Evolutionary conservation across 2,113 vertebrate species (phyloP).

Genomic region (Boulengerochromis microlepis): DNA sequence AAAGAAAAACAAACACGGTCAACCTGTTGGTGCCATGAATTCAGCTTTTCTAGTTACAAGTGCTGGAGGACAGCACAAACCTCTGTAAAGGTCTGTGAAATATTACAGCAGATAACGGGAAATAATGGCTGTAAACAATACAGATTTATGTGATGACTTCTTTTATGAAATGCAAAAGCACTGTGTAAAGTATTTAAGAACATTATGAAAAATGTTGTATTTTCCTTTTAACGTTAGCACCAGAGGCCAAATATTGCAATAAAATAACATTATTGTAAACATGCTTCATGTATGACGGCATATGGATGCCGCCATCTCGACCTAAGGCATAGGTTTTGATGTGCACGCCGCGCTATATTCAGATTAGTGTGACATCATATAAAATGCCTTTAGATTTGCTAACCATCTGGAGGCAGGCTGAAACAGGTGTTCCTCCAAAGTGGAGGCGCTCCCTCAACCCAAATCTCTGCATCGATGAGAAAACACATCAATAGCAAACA

Average conservation of each 20-base stretch:
- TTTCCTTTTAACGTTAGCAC: background rate
- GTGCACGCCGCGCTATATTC: conserved; percentile 41
- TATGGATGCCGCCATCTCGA: conserved; percentile 22
- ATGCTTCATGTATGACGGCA: conserved; percentile 25
- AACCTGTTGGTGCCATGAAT: background rate
- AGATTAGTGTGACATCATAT: conserved; percentile 66
- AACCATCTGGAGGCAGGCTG: conserved; percentile 62
- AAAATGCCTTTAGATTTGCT: conserved; percentile 60
- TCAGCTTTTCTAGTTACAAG: background rate
- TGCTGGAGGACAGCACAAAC: background rate
- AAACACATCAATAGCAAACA: conserved; percentile 43
- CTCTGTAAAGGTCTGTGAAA: background rate
- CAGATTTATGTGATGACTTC: background rate
- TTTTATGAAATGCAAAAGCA: background rate
- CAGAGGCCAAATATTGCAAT: background rate
- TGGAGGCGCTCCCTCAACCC: conserved; percentile 49
- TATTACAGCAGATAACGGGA: background rate
- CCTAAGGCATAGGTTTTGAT: conserved; percentile 47
- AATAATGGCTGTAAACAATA: background rate
- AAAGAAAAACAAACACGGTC: background rate
- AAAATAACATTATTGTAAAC: conserved; percentile 12
- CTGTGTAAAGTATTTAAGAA: background rate
- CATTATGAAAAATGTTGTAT: background rate
- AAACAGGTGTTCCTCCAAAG: conserved; percentile 64
- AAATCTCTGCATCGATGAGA: conserved; percentile 43